Evolutionary conservation across 2,797 vertebrate genomes (phyloP).

Genomic region (Mus spretus): DNA sequence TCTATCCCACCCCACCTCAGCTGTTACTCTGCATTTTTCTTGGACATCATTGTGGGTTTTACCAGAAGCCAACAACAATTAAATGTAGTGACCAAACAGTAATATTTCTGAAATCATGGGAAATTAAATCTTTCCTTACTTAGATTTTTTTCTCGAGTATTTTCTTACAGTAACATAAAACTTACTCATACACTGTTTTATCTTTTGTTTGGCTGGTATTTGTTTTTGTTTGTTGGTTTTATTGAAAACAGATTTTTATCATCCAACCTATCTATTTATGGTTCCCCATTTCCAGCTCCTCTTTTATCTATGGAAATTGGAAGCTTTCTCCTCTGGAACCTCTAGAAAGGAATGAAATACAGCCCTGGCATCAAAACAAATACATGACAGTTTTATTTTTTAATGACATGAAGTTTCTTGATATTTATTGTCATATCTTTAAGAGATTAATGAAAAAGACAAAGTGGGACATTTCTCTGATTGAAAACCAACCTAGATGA

Average conservation of each 20-base stretch:
- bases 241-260: background rate
- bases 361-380: no score
- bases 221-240: background rate
- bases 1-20: no score
- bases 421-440: background rate
- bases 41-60: background rate
- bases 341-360: background rate
- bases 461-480: background rate
- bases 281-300: background rate
- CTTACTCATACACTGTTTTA: background rate
- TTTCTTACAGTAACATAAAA: background rate
- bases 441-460: background rate
- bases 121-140: background rate
- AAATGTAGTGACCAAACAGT: background rate
- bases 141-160: background rate
- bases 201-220: background rate
- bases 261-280: background rate
- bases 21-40: background rate
- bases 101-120: background rate
- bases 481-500: background rate
- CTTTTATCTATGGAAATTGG: background rate
- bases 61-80: background rate
- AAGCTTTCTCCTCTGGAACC: fast-evolving
- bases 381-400: background rate
- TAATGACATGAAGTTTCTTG: background rate